Percentiles rank a stretch among this genome's conserved stretches.
phyloP scores from a whole-genome alignment of 2,888 invertebrate species.

The Orchestes rusci region DNA sequence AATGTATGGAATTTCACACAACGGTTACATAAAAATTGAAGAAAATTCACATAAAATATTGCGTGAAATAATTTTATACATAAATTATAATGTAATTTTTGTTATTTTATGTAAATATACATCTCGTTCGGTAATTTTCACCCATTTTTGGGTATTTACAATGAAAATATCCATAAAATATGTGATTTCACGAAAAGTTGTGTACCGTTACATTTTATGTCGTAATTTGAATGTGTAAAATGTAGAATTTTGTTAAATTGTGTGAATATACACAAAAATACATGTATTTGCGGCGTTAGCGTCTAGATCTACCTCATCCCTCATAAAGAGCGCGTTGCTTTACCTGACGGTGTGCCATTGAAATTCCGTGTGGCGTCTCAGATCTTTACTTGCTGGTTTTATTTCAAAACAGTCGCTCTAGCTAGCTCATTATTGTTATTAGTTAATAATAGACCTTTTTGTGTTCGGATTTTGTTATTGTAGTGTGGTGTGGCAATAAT shows the following conservation, averaged over 20 bases:
- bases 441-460: too few relatives aligned
- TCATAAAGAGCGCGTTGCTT: too few relatives aligned
- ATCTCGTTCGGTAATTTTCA: background rate
- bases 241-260: constrained; percentile 1
- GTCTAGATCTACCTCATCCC: background rate
- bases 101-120: constrained; percentile 1
- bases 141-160: background rate
- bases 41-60: constrained; percentile 1
- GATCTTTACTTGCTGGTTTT: too few relatives aligned
- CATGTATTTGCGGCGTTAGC: background rate
- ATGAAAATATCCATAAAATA: constrained; percentile 2
- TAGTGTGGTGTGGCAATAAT: too few relatives aligned
- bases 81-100: background rate
- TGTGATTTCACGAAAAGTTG: background rate
- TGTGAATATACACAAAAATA: background rate
- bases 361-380: too few relatives aligned
- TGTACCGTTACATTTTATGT: constrained; percentile 2
- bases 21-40: constrained; percentile 1
- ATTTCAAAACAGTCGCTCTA: too few relatives aligned
- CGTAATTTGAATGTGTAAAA: constrained; percentile 2
- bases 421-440: too few relatives aligned
- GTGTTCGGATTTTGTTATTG: too few relatives aligned
- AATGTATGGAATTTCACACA: constrained; percentile 1
- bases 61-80: background rate
- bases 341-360: too few relatives aligned